phyloP scores from a whole-genome alignment of 1,140 invertebrate genomes.

The Megalonaias nervosa region DNA sequence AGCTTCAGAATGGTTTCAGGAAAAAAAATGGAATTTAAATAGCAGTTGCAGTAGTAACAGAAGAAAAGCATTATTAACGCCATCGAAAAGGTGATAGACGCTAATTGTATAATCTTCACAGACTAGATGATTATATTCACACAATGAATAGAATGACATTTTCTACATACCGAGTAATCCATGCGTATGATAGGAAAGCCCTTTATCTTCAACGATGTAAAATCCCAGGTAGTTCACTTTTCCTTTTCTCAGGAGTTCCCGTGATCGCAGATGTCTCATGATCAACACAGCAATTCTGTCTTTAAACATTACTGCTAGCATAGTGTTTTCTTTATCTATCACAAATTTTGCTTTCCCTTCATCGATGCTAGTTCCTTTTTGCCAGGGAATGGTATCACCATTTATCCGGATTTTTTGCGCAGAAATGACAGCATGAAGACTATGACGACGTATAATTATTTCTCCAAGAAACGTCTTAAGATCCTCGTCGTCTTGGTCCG shows the following conservation, averaged over 20 bases:
- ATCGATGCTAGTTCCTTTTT: slow-evolving; percentile 26
- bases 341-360: slow-evolving; percentile 33
- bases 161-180: slow-evolving; percentile 22
- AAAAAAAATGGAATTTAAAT: no score
- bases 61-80: no score
- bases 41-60: no score
- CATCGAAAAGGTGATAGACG: no score
- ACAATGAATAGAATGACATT: not conserved
- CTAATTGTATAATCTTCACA: no score
- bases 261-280: slow-evolving; percentile 25
- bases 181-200: slow-evolving; percentile 35
- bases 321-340: slow-evolving; percentile 22
- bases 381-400: slow-evolving; percentile 30
- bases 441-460: slow-evolving; percentile 24
- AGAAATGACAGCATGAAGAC: slow-evolving; percentile 1
- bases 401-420: slow-evolving; percentile 22
- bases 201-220: slow-evolving; percentile 32
- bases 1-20: no score
- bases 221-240: slow-evolving; percentile 35
- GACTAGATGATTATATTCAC: no score
- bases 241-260: slow-evolving; percentile 10
- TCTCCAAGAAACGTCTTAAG: slow-evolving; percentile 36
- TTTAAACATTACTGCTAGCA: slow-evolving; percentile 32
- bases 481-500: not conserved
- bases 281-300: slow-evolving; percentile 27